A percentile compares a stretch with the other conserved stretches of the same genome.
Evolutionary conservation across 2,113 vertebrate genomes (phyloP).

Genomic region (Pitta sordida): DNA sequence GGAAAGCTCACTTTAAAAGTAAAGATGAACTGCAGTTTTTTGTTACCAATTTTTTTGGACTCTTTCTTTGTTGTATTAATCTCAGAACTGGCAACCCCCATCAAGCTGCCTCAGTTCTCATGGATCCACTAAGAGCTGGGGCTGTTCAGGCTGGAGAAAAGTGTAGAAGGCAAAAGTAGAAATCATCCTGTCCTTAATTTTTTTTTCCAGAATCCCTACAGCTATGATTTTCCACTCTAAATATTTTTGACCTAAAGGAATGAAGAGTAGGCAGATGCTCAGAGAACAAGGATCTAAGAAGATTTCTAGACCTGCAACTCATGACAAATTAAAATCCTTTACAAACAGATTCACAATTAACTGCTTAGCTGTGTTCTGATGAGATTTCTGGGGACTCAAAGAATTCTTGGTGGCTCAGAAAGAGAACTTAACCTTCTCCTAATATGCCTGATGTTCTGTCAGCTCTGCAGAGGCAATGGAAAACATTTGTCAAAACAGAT

Average conservation of each 20-base stretch:
- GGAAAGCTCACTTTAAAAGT: neutral
- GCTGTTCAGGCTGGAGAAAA: neutral
- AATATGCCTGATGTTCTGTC: neutral
- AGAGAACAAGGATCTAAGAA: neutral
- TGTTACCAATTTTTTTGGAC: neutral
- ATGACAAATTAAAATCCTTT: neutral
- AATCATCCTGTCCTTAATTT: neutral
- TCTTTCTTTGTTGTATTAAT: neutral
- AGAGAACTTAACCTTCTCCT: neutral
- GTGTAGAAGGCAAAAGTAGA: neutral
- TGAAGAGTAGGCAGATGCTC: neutral
- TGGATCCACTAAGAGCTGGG: neutral
- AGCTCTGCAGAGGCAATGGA: slow-evolving; percentile 12
- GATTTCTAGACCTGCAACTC: neutral
- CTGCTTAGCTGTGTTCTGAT: neutral
- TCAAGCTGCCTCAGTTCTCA: neutral
- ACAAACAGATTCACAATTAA: neutral
- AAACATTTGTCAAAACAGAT: slow-evolving; percentile 51
- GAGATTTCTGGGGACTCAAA: neutral
- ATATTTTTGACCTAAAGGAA: neutral
- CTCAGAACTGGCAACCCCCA: neutral
- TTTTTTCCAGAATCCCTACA: neutral
- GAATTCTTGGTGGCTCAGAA: neutral
- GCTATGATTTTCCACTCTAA: neutral
- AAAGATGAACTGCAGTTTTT: neutral